Percentiles rank a stretch among this genome's conserved stretches.
Evolutionary conservation across 2,113 vertebrate species (phyloP).

Genomic region (Tragelaphus imberbis): DNA sequence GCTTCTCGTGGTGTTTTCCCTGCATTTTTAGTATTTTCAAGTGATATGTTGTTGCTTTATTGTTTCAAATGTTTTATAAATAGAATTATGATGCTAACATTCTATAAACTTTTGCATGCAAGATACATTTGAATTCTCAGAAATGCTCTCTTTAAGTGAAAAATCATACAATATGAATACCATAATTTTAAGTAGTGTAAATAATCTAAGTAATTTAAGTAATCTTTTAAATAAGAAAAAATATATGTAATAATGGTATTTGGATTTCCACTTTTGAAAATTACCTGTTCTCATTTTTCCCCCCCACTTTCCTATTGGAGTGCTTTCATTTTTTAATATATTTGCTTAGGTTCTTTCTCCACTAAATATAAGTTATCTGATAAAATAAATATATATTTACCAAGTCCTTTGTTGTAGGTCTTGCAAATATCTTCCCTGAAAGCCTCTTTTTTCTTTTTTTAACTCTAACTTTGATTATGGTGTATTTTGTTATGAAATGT

Average conservation of each 20-base stretch:
- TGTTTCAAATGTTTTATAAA: neutral
- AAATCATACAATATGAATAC: neutral
- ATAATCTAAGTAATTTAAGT: neutral
- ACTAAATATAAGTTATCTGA: neutral
- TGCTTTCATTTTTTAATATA: neutral
- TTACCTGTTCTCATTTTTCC: neutral
- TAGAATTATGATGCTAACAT: neutral
- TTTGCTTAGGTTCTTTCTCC: neutral
- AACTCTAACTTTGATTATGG: neutral
- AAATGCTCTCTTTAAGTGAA: neutral
- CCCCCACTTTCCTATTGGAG: neutral
- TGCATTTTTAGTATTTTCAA: neutral
- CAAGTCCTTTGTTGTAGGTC: neutral
- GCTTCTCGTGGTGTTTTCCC: neutral
- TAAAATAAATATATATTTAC: neutral
- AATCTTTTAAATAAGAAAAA: neutral
- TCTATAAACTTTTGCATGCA: neutral
- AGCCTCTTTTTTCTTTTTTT: neutral
- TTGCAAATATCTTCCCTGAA: neutral
- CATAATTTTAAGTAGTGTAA: neutral
- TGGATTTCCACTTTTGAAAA: neutral
- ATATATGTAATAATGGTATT: neutral
- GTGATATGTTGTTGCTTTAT: neutral
- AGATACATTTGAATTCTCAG: neutral
- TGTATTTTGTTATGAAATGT: neutral